Evolutionary conservation across 1,140 invertebrate genomes (phyloP), one percentile per base, ranked within the genome.

Genomic region (Drosophila setifemur): DNA sequence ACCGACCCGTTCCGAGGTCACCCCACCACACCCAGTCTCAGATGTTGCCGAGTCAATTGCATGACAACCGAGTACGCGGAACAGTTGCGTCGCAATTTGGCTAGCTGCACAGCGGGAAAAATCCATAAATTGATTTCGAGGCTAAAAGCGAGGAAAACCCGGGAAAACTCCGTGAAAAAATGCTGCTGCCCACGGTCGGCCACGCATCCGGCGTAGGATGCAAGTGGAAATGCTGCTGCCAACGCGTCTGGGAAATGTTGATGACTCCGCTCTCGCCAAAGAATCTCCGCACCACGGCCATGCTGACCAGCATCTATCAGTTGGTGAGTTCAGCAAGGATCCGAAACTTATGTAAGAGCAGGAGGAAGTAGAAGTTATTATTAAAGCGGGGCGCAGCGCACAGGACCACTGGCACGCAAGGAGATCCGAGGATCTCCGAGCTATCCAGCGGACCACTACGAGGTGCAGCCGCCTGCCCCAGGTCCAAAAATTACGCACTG

Each of bases 401-500:
- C 75, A 43, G 18, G 31, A 18, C 37, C 16, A 8, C 47, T 58
- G 75, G 77, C 77, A 69, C 77, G 77, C 77, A 76, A 31, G 49
- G 7, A 5, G 26, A 31, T 37, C 55, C 6, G 19, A 11, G 12
- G 43, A 40, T 19, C 42, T 42, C 31, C 60, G 1, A 31, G 72
- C 77, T 35, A 82, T 82, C 69, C 78, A 43, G 7, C 1, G 9
- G 11, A 25, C 4, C 12, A 1, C 2, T 55, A 23, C 8, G 37
- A 28, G 16, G 67, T 81, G 67, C 88, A 88, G 74, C 77, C 57
- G 35, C 44, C 4, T 23, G 40, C 78, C 76, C 87, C 73, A 35
- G 8, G n/a, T n/a, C 39, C 73, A 89, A 89, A 89, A 89, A 89
- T 89, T 89, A 78, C 45, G 76, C 83, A 85, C 88, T 89, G 87